phyloP scores from a whole-genome alignment of 2,888 invertebrate genomes.

The Caenorhabditis drosophilae region DNA sequence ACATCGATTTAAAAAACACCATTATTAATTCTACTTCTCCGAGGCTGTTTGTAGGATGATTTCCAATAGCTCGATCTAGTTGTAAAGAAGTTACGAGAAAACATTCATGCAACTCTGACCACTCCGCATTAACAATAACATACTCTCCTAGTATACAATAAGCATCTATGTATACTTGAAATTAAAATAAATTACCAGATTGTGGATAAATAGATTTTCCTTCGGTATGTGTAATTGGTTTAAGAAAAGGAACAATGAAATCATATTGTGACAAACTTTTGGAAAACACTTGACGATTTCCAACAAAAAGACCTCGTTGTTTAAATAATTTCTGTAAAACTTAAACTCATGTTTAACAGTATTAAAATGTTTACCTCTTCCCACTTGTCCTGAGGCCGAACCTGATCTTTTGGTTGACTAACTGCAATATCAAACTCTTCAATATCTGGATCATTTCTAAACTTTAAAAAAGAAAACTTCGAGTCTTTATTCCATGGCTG shows the following conservation, averaged over 20 bases:
- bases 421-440: conserved; percentile 17
- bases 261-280: conserved; percentile 26
- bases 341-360: not conserved
- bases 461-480: conserved; percentile 1
- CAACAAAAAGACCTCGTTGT: conserved; percentile 24
- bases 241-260: conserved; percentile 24
- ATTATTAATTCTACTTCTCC: conserved; percentile 11
- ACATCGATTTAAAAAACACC: not conserved
- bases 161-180: too few species aligned
- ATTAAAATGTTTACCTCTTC: conserved; percentile 1
- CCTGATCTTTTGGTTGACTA: not conserved
- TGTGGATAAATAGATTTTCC: conserved; percentile 8
- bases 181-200: not conserved
- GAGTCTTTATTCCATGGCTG: conserved; percentile 24
- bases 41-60: conserved; percentile 4
- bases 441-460: conserved; percentile 4
- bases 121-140: conserved; percentile 13
- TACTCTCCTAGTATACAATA: conserved; percentile 19
- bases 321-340: conserved; percentile 7
- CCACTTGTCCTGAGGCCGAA: conserved; percentile 18
- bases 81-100: conserved; percentile 15
- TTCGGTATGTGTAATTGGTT: not conserved
- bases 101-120: conserved; percentile 18
- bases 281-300: conserved; percentile 22
- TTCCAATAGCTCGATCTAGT: conserved; percentile 7